Evolutionary conservation across 2,888 invertebrate species (phyloP).

Genomic region (Xylota segnis): DNA sequence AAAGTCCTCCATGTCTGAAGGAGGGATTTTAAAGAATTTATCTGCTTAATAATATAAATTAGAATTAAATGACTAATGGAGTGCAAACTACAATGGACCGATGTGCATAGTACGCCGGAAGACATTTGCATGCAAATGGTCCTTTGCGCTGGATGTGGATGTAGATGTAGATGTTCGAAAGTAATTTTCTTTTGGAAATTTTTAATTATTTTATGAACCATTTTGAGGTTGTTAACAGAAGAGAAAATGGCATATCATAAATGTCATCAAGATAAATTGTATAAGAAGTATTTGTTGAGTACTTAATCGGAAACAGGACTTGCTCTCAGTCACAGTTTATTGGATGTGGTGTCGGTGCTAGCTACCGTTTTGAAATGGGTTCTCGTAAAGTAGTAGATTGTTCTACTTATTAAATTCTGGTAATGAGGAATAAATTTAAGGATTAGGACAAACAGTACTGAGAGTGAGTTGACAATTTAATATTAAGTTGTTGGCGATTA

Average conservation of each 20-base stretch:
- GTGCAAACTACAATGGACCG: neutral
- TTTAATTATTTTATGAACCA: neutral
- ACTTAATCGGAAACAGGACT: too few relatives aligned
- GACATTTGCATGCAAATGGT: neutral
- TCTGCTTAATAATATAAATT: constrained; percentile 31
- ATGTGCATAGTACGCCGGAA: neutral
- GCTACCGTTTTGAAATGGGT: too few relatives aligned
- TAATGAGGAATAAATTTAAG: too few relatives aligned
- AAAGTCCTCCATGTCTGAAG: constrained; percentile 24
- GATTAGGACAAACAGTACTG: too few relatives aligned
- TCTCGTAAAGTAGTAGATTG: too few relatives aligned
- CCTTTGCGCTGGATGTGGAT: neutral
- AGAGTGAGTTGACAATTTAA: too few relatives aligned
- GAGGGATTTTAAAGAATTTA: constrained; percentile 38
- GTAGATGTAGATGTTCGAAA: neutral
- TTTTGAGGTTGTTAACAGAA: neutral
- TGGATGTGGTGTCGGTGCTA: too few relatives aligned
- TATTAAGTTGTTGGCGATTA: too few relatives aligned
- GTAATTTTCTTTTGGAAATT: neutral
- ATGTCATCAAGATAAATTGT: neutral
- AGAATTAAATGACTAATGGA: constrained; percentile 30
- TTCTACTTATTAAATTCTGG: too few relatives aligned
- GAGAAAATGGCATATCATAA: neutral
- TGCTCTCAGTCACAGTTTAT: too few relatives aligned
- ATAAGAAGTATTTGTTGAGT: neutral